Evolutionary conservation across 1,140 invertebrate genomes (phyloP), one percentile per base, ranked within the genome.

Genomic region (Saxidomus purpurata): DNA sequence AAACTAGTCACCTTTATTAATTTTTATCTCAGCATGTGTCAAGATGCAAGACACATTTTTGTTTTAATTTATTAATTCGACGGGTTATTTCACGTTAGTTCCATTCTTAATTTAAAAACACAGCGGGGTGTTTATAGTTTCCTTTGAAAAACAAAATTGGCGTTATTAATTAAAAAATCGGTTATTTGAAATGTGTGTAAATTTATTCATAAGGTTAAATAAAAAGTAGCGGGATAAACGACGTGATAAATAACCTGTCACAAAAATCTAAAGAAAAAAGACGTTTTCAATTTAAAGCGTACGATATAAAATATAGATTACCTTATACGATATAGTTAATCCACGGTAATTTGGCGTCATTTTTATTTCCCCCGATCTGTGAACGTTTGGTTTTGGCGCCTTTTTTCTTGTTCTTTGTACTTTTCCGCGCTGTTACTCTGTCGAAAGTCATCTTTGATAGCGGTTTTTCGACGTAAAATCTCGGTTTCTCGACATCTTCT

Each of bases 381-480:
- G 3, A 38, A 17, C 67, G 4, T 71, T 49, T 76, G 1, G 15
- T 80, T 59, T 55, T 52, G 25, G 31, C 28, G 15, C 43, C 43
- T 31, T 55, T 80, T 80, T 47, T 80, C 31, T 80, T 36, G 1
- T 34, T 59, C 11, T 55, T 28, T 55, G 4, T 55, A 34, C 11
- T 3, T 36, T 17, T 31, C 19, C 1, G 8, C 15, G 31, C 13
- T 25, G 1, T 38, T 80, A 34, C 3, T 34, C 34, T 63, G 1
- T 13, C 55, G 28, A 82, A 82, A 25, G 59, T 8, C 80, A 82
- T 82, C 40, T 82, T 43, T 6, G 80, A 82, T 49, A 63, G n/a
- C 1, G 80, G 80, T 67, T 82, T 82, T n/a, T 82, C 80, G 8
- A 82, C 40, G 31, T 55, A 82, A n/a, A 63, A n/a, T 43, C 80